These are phyloP conservation scores for Passer montanus DNA, from an alignment of 2,113 vertebrate species.

Conservation along the genomic window DNA sequence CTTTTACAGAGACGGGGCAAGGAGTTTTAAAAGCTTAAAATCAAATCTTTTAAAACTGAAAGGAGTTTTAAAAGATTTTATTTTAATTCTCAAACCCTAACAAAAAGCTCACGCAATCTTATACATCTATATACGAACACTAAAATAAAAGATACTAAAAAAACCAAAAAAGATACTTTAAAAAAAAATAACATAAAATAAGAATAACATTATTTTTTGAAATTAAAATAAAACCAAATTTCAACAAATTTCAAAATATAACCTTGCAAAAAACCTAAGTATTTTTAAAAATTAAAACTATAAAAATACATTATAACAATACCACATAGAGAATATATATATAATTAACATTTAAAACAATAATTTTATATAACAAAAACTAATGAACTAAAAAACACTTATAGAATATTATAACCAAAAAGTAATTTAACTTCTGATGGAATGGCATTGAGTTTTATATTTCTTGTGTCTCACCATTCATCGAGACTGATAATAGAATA, in stretches of 20 bases:
- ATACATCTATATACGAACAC: background rate
- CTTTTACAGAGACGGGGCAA: background rate
- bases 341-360: background rate
- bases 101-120: background rate
- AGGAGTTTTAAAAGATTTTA: background rate
- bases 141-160: background rate
- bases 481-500: background rate
- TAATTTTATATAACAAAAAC: background rate
- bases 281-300: background rate
- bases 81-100: background rate
- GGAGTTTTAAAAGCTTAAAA: background rate
- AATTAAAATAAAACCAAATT: background rate
- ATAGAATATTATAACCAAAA: no score
- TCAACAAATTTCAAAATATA: background rate
- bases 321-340: background rate
- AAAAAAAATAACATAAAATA: background rate
- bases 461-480: background rate
- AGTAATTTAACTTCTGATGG: no score
- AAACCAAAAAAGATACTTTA: background rate
- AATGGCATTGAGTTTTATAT: no score
- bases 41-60: no score
- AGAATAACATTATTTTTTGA: background rate
- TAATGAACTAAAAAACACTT: no score
- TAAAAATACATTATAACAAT: background rate
- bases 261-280: background rate